Evolutionary conservation across 2,888 invertebrate species (phyloP), one percentile per base, ranked within the genome.

Genomic region (Melinaea marsaeus): DNA sequence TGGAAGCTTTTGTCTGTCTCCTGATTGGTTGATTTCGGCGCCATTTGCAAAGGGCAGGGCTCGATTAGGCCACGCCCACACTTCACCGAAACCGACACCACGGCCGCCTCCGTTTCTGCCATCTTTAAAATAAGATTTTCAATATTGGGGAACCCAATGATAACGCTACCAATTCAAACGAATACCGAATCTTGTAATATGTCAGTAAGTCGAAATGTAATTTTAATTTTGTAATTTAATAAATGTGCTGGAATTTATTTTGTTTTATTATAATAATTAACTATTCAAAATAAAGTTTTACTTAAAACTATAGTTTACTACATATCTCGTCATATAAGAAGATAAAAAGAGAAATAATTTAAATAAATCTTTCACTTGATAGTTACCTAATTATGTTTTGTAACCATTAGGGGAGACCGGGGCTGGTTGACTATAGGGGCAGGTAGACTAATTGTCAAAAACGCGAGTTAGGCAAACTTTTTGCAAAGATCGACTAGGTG

Each of bases 41-140:
- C 90, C 90, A 90, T 90, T 90, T 89, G 87, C 77, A 86, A 88
- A 86, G 85, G 89, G 86, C 80, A 76, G 84, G 76, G 71, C 80
- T 69, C 68, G 65, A 63, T 70, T 69, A 69, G 62, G 83, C 86
- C 80, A 79, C 90, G 86, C 89, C 90, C 74, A 79, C 80, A 64
- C 71, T 71, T 75, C 77, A 72, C 80, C 79, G 72, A 80, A 81
- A 77, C 70, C 71, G 65, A 63, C 54, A 48, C 55, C 22, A 58
- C 69, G 65, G 74, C 81, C 83, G 80, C 85, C 84, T 80, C 74
- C 71, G 70, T 67, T 67, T 72, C 84, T 81, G 81, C 86, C 88
- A 87, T 86, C 78, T 84, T 86, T 79, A 73, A 78, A 79, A 77
- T 59, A 58, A 68, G 54, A 56, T 64, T 69, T 65, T 62, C 78